Percentiles rank a stretch among this genome's conserved stretches.
Conservation (phyloP, 2,888 invertebrate genomes). For the Lysandra bellargus region DNA sequence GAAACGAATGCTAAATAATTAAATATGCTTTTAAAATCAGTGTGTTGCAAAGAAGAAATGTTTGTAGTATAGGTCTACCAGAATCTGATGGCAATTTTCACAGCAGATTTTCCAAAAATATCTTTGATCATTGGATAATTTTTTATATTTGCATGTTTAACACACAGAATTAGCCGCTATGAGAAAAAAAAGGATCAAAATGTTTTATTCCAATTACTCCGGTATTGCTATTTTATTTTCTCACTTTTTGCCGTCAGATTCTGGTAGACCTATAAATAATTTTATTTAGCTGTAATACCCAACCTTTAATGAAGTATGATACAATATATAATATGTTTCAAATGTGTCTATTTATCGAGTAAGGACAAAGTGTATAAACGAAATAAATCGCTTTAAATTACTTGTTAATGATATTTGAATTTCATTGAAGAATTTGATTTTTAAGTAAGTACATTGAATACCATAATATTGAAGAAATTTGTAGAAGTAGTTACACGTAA, state of each 20-base stretch:
- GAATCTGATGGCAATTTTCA: too few species aligned
- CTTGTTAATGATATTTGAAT: neutral
- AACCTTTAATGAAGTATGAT: neutral
- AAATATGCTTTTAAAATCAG: neutral
- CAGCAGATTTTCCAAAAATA: too few species aligned
- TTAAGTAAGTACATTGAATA: constrained; percentile 1
- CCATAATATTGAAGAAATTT: neutral
- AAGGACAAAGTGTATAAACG: neutral
- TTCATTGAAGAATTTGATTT: constrained; percentile 8
- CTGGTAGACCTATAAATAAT: neutral
- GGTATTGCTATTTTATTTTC: too few species aligned
- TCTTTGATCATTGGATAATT: too few species aligned
- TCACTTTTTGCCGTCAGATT: too few species aligned
- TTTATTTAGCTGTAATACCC: neutral
- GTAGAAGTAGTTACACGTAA: constrained; percentile 20
- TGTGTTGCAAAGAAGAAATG: neutral
- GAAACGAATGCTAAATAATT: neutral
- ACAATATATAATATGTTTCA: neutral
- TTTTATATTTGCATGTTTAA: too few species aligned
- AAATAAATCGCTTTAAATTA: constrained; percentile 3
- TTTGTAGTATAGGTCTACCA: too few species aligned
- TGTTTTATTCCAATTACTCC: too few species aligned
- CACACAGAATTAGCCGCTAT: too few species aligned
- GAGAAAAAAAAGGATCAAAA: too few species aligned
- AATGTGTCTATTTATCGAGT: neutral